Evolutionary conservation across 2,113 vertebrate species (phyloP), one percentile per base, ranked within the genome.

Genomic region (Bolborhynchus lineola): DNA sequence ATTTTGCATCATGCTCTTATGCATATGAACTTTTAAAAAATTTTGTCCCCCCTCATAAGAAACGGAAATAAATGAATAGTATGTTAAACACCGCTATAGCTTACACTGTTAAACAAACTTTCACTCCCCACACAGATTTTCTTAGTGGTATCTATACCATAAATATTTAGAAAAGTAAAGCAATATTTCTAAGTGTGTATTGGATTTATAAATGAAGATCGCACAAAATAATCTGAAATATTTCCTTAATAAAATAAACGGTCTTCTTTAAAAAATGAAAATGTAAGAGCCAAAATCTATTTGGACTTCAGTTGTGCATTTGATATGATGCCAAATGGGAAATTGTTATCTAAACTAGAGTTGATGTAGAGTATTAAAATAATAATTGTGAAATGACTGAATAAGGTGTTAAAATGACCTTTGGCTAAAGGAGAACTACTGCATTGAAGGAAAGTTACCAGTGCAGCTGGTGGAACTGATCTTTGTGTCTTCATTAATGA

Each of bases 1-100:
- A 97, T 95, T 97, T 95, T 97, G 44, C 82, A 97, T 96, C 90
- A 92, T 91, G 96, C 57, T 94, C 37, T 94, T 92, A 67, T 81
- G 90, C 92, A 57, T 96, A 79, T 62, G 94, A 98, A 95, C 64
- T 92, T 82, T 84, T 71, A 1, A 6, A 50, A 76, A 44, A n/a
- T 68, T 39, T 90, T 62, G 62, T 92, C 57, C 88, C 92, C 59
- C 64, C 44, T 88, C 92, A 95, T 82, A 67, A 82, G 57, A 96
- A 97, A 96, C 79, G 72, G 82, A 90, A 93, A 97, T 93, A 96
- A 93, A 93, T 94, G 80, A 92, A 69, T 76, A 82, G 81, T 7
- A 4, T 90, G 37, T 83, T 94, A 92, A 94, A 82, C 87, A 92
- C 93, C 84, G 55, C 59, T 47, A 44, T 89, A 75, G 7, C 79